phyloP scores from a whole-genome alignment of 2,113 vertebrate species.

The Ciconia stormi region DNA sequence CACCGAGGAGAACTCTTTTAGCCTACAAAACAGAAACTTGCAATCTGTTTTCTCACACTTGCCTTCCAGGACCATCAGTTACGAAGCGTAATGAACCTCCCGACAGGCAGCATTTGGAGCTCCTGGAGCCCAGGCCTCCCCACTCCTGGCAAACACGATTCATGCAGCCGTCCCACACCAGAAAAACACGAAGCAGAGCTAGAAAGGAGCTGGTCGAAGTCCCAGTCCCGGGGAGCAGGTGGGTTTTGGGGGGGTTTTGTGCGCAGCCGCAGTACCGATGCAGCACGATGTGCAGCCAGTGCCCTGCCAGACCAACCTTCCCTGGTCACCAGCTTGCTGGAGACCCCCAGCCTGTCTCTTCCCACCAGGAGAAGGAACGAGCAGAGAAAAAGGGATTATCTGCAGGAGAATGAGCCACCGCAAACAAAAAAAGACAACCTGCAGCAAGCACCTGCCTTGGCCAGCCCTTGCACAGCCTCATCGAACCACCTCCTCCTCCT shows the following conservation, averaged over 20 bases:
- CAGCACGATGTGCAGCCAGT: accelerated
- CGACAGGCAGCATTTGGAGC: not conserved
- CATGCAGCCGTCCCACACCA: not conserved
- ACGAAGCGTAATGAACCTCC: not conserved
- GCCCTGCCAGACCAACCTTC: not conserved
- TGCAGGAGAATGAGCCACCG: not conserved
- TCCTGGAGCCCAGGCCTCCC: not conserved
- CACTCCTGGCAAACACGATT: accelerated
- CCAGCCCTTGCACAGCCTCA: not conserved
- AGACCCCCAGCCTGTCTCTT: not conserved
- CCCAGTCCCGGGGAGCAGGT: not conserved
- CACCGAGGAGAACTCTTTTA: not conserved
- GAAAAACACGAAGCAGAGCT: not conserved
- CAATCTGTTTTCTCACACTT: not conserved
- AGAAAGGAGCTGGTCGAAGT: not conserved
- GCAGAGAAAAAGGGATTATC: not conserved
- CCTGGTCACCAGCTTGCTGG: not conserved
- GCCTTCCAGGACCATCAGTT: not conserved
- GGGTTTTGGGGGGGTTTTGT: not conserved
- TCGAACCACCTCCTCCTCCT: not conserved
- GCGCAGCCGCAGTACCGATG: accelerated
- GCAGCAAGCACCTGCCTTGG: not conserved
- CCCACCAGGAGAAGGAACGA: not conserved
- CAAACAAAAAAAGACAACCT: not conserved
- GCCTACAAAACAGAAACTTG: not conserved